These are phyloP conservation scores for Uloborus plumipes DNA, from an alignment of 2,888 invertebrate genomes.

Conservation along the genomic window DNA sequence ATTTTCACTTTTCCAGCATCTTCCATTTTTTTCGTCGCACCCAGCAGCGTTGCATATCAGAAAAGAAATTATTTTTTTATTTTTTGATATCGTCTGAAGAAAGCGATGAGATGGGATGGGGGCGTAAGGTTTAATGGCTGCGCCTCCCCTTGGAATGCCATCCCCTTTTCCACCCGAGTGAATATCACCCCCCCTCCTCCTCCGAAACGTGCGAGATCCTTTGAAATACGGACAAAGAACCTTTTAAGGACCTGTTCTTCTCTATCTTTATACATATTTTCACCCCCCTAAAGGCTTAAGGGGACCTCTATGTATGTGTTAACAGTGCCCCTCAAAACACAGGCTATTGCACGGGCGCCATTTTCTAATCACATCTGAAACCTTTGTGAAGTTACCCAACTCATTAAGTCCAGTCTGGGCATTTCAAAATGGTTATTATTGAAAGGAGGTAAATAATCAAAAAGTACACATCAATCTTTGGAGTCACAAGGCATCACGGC, in stretches of 20 bases:
- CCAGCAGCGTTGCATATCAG: conserved; percentile 15
- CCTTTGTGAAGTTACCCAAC: no score
- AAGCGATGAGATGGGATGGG: conserved; percentile 10
- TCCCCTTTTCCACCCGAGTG: not conserved
- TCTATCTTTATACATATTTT: conserved; percentile 57
- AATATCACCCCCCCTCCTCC: not conserved
- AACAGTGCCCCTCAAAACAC: no score
- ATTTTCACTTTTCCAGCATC: no score
- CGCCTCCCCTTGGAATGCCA: conserved; percentile 1
- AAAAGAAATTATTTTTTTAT: not conserved
- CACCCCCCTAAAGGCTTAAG: conserved; percentile 7
- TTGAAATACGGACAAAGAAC: conserved; percentile 57
- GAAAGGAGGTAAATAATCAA: no score
- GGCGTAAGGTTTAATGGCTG: conserved; percentile 40
- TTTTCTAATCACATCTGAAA: no score
- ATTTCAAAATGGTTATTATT: no score
- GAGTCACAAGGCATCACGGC: no score
- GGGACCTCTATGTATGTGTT: not conserved
- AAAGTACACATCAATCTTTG: no score
- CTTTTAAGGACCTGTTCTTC: conserved; percentile 47
- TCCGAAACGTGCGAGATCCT: conserved; percentile 38
- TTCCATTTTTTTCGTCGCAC: no score
- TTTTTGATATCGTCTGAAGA: no score
- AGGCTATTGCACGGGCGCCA: no score
- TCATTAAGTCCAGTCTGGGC: no score